Evolutionary conservation across 2,888 invertebrate genomes (phyloP).

Genomic region (Phalangium opilio): DNA sequence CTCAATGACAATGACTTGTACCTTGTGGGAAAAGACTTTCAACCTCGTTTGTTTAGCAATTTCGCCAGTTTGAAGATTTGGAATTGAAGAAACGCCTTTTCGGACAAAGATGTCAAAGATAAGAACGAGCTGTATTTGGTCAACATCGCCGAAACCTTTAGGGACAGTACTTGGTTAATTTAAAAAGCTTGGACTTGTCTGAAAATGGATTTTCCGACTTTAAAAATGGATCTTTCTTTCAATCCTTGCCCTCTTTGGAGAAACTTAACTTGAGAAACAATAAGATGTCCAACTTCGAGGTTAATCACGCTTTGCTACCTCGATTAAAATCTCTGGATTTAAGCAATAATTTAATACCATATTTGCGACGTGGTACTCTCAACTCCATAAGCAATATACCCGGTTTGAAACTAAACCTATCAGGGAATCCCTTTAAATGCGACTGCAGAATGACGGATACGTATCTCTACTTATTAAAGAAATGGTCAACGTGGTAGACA

Average conservation of each 20-base stretch:
- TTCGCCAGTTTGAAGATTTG: conserved; percentile 45
- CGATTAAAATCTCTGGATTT: conserved; percentile 51
- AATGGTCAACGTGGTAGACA: conserved; percentile 45
- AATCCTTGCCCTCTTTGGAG: conserved; percentile 47
- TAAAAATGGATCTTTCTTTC: conserved; percentile 48
- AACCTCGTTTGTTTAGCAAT: conserved; percentile 36
- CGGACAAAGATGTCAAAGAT: conserved; percentile 25
- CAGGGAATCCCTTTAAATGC: conserved; percentile 52
- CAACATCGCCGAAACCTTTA: conserved; percentile 42
- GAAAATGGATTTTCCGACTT: conserved; percentile 56
- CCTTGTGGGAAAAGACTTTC: conserved; percentile 32
- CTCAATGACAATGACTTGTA: conserved; percentile 46
- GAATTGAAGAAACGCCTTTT: conserved; percentile 56
- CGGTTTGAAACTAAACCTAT: conserved; percentile 44
- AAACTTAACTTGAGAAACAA: conserved; percentile 52
- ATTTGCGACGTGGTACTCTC: conserved; percentile 34
- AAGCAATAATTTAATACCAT: conserved; percentile 47
- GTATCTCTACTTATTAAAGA: conserved; percentile 45
- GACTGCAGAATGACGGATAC: conserved; percentile 42
- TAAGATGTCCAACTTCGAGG: conserved; percentile 36
- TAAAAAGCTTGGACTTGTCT: conserved; percentile 55
- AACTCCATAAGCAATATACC: conserved; percentile 42
- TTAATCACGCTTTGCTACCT: conserved; percentile 48
- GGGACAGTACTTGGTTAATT: conserved; percentile 43
- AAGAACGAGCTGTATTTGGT: conserved; percentile 18